Base-by-base conservation (phyloP, 2,113 vertebrate genomes). In the Chauna torquata region DNA sequence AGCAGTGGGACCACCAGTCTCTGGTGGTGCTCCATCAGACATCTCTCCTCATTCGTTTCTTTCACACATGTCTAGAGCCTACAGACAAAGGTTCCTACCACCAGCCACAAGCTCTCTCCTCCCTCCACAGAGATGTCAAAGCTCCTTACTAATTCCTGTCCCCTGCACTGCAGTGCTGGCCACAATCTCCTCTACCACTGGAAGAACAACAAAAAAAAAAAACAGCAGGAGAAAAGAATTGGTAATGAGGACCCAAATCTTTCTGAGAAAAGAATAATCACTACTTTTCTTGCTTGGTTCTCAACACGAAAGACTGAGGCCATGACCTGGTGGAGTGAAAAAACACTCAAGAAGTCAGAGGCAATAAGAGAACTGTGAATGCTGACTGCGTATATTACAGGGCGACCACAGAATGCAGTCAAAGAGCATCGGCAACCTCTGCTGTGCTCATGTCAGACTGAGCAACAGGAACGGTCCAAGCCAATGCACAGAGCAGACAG, bases 161-260 rank as follows among this genome's bases (percentile, higher is more conserved):
- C 22, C 4, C 34, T n/a, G 17, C 9, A 28, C 2, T 68, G 44
- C 27, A 52, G 15, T 22, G 76, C 79, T 84, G 69, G 30, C 64
- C 64, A 34, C 36, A 49, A 91, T 19, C 71, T 90, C 8, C n/a
- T 76, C n/a, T 34, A 69, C 13, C 54, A 72, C 34, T 78, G 28
- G 9, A 91, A 69, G 22, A 54, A 54, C 11, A 24, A 50, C 49
- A 94, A 16, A 12, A 66, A 30, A 66, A 30, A 69, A 61, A 70
- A 84, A 34, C 12, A 83, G 36, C 74, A 55, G 6, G 3, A 12
- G 5, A 20, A 89, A 81, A 81, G 8, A 34, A 65, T 2, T 6
- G 1, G 57, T 64, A 82, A 68, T 0, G 1, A 85, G 34, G 38
- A 50, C 19, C 20, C 1, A 3, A 8, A 75, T 22, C 15, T 36